phyloP scores from a whole-genome alignment of 1,140 invertebrate genomes.

The Anadara kagoshimensis region DNA sequence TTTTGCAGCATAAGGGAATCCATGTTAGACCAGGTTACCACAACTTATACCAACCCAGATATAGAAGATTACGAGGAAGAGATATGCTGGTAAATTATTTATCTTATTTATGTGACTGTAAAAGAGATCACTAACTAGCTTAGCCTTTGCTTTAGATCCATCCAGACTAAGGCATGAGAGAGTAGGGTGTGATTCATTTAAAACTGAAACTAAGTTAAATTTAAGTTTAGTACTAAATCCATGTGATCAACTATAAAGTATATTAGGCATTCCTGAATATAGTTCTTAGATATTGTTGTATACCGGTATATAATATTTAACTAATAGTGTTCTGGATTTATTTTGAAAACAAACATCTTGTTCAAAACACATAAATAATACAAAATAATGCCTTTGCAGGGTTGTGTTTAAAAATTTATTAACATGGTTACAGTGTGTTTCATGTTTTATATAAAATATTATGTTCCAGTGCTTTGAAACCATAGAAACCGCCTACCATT shows the following conservation, averaged over 20 bases:
- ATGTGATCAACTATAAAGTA: too few species aligned
- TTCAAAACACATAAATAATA: too few species aligned
- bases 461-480: slow-evolving; percentile 89
- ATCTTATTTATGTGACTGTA: slow-evolving; percentile 10
- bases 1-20: slow-evolving; percentile 85
- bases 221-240: too few species aligned
- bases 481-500: slow-evolving; percentile 88
- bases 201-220: too few species aligned
- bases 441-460: slow-evolving; percentile 34
- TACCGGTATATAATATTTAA: too few species aligned
- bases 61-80: slow-evolving; percentile 63
- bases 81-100: slow-evolving; percentile 60
- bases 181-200: background rate
- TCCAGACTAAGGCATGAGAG: background rate
- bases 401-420: too few species aligned
- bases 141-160: background rate
- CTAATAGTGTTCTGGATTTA: too few species aligned
- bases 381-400: too few species aligned
- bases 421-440: background rate
- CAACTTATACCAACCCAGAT: slow-evolving; percentile 78
- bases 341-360: too few species aligned
- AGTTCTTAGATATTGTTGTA: too few species aligned
- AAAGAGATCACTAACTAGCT: too few species aligned
- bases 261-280: too few species aligned
- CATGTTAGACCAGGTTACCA: slow-evolving; percentile 95